Evolutionary conservation across 2,797 vertebrate genomes (phyloP), one percentile per base, ranked within the genome.

Genomic region (Enteromius viviparus): DNA sequence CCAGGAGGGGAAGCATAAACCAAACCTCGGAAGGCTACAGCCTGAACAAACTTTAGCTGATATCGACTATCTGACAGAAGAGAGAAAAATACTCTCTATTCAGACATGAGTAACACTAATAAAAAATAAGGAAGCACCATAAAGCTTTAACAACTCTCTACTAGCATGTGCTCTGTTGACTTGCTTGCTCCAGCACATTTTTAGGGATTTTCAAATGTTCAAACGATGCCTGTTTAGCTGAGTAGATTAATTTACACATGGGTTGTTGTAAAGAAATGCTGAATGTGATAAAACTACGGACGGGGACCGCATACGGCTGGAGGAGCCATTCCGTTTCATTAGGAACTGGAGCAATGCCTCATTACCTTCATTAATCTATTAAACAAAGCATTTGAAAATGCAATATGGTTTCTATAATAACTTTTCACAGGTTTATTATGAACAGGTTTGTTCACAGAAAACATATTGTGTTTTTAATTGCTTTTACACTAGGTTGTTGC

Each of bases 191-290:
- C 78, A 84, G 91, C 85, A 88, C 84, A 92, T 89, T 88, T 88
- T 81, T 84, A 84, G 66, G 21, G 17, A 84, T 86, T 87, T 83
- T 80, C 86, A 87, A 79, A 84, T 85, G 88, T 90, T 79, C 89
- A 88, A 87, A 87, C 78, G 65, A 88, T 88, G 85, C 80, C 88
- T 86, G 77, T 89, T 92, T 89, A 90, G 92, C 92, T 89, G 90
- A 92, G 90, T 88, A 89, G 90, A 92, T 92, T 91, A 70, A 92
- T 94, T 93, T 91, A 91, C 89, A 89, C 91, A 85, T 87, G 84
- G 85, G 86, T 90, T 89, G 86, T 90, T 89, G 84, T 76, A 19
- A 86, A 88, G 87, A 92, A 93, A 89, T 88, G 93, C 93, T 94
- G 93, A 94, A 90, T 84, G 66, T 81, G 85, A 82, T 85, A 62